A percentile compares a stretch with the other conserved stretches of the same genome.
Evolutionary conservation across 1,140 invertebrate species (phyloP).

Genomic region (Cotesia chilonis): DNA sequence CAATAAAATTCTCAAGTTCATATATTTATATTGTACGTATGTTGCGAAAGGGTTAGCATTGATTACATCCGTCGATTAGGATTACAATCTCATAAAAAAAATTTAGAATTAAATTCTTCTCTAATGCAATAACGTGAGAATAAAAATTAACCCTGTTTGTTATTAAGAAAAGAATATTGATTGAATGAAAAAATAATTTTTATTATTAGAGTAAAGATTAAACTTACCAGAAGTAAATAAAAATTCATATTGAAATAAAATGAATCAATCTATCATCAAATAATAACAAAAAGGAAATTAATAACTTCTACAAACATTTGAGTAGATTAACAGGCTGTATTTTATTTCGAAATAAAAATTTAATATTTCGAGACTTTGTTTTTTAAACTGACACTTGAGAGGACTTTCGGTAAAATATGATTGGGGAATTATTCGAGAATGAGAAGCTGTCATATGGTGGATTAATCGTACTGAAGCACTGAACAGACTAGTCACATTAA

Average conservation of each 20-base stretch:
- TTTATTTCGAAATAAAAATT: too few relatives aligned
- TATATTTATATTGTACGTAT: background rate
- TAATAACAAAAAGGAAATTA: too few relatives aligned
- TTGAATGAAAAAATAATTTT: background rate
- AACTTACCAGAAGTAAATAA: too few relatives aligned
- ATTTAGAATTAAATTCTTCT: background rate
- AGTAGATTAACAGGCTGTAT: too few relatives aligned
- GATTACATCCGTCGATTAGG: conserved; percentile 20
- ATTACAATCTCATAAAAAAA: background rate
- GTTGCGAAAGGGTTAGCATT: conserved; percentile 6
- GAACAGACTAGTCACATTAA: conserved; percentile 9
- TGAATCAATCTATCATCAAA: too few relatives aligned
- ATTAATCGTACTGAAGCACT: conserved; percentile 22
- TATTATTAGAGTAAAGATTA: too few relatives aligned
- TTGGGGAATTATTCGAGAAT: conserved; percentile 1
- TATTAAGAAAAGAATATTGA: background rate
- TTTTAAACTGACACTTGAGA: conserved; percentile 11
- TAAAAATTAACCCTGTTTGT: background rate
- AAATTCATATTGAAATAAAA: too few relatives aligned
- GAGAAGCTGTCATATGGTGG: conserved; percentile 9
- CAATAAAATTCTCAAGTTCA: conserved; percentile 10
- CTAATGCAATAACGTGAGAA: conserved; percentile 16
- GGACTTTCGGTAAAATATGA: conserved; percentile 6
- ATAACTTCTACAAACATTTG: too few relatives aligned
- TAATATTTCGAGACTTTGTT: too few relatives aligned